Conservation (phyloP, 23 tunicate species). For the Trididemnum miniatum region DNA sequence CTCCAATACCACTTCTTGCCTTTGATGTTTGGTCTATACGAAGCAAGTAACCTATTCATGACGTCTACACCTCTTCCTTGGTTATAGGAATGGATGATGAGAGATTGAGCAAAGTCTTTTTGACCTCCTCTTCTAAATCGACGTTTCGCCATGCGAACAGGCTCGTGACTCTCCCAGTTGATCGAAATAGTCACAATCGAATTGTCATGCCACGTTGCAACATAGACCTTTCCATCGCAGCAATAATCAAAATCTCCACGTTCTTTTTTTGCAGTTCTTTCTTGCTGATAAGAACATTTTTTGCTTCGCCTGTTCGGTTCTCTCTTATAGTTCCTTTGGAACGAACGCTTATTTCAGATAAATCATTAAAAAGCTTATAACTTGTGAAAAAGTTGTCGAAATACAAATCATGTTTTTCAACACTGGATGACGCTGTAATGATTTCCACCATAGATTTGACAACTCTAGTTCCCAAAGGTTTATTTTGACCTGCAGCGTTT, state of each 20-base stretch:
- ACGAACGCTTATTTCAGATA: background rate
- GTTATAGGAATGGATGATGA: background rate
- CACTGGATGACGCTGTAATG: background rate
- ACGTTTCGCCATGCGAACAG: background rate
- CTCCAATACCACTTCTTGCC: no score
- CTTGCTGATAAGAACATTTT: background rate
- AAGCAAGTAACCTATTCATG: background rate
- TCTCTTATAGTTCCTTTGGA: background rate
- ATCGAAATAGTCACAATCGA: background rate
- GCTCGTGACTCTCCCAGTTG: constrained; percentile 6
- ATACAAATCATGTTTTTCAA: background rate
- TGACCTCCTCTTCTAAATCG: no score
- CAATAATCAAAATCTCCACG: no score
- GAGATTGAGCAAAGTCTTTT: background rate
- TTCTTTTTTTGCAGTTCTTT: background rate
- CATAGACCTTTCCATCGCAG: constrained; percentile 12
- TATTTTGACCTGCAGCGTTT: background rate
- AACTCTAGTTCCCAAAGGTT: background rate
- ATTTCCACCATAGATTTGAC: background rate
- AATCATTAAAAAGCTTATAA: background rate
- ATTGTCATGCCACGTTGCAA: constrained; percentile 16
- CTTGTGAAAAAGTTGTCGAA: background rate
- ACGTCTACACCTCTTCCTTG: background rate
- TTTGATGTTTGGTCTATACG: background rate
- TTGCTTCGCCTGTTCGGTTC: constrained; percentile 7